Evolutionary conservation across 2,888 invertebrate genomes (phyloP), one percentile per base, ranked within the genome.

Genomic region (Acanthosepion esculentum): DNA sequence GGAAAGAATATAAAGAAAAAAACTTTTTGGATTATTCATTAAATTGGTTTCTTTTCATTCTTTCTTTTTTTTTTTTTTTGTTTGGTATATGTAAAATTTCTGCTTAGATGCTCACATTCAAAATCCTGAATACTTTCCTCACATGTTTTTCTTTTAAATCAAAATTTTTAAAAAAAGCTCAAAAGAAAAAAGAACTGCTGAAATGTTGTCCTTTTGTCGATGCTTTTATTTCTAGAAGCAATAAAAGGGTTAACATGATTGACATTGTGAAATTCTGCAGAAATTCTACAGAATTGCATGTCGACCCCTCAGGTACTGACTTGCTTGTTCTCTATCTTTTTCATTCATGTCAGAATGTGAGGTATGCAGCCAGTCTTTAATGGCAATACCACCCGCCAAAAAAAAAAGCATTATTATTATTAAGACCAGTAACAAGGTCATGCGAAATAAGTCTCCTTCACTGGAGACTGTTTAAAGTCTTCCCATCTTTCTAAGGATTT

Each of bases 161-260:
- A 18, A 20, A 20, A 6, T 3, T 6, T 59, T 20, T 23, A 20
- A 29, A 29, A 18, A 0, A 29, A 29, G 3, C 18, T 64, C 64
- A 18, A 18, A 20, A 55, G 23, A 23, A 59, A 59, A 20, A 23
- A 55, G 20, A 55, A 55, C 20, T 78, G n/a, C 5, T 78, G 33
- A 78, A 78, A 78, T 78, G n/a, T 78, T 78, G 78, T 78, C 78
- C n/a, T 78, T 78, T 78, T 78, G n/a, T 78, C 33, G 78, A n/a
- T 78, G n/a, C n/a, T 78, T 78, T 78, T 78, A n/a, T 78, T 78
- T 78, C 78, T 78, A 33, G 78, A 78, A 78, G 78, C 78, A 78
- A n/a, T 78, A 33, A 78, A 78, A 78, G 78, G 78, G 78, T 78
- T 78, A 33, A n/a, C n/a, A 78, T n/a, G n/a, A 78, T 78, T n/a